Conservation (phyloP, 2,888 invertebrate species). For the Kryphioiulus occultus region DNA sequence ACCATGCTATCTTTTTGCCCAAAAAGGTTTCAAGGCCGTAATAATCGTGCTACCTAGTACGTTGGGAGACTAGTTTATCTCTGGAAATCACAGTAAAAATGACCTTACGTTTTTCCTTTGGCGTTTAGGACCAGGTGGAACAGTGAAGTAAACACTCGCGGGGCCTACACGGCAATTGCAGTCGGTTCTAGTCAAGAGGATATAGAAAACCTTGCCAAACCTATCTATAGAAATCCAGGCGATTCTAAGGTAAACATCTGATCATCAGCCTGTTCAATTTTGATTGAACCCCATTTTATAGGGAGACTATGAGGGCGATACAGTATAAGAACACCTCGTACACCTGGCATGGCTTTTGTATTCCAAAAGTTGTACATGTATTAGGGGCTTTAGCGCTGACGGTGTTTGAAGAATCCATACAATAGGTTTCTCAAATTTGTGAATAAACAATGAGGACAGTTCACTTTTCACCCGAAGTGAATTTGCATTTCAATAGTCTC, state of each 20-base stretch:
- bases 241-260: slow-evolving; percentile 71
- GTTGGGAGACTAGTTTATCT: neutral
- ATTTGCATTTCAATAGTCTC: no score
- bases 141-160: slow-evolving; percentile 80
- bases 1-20: no score
- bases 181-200: slow-evolving; percentile 88
- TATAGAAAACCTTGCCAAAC: slow-evolving; percentile 85
- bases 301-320: no score
- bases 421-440: no score
- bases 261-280: neutral
- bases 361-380: no score
- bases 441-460: no score
- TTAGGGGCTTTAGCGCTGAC: no score
- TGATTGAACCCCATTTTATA: neutral
- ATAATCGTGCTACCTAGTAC: neutral
- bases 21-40: neutral
- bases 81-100: slow-evolving; percentile 37
- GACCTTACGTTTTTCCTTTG: neutral
- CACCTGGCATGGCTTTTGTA: no score
- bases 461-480: no score
- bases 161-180: slow-evolving; percentile 90
- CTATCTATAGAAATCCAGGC: slow-evolving; percentile 74
- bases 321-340: no score
- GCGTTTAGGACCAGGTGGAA: slow-evolving; percentile 83
- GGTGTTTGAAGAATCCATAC: no score